Base-by-base conservation (phyloP, 2,797 vertebrate genomes). In the Falco naumanni region DNA sequence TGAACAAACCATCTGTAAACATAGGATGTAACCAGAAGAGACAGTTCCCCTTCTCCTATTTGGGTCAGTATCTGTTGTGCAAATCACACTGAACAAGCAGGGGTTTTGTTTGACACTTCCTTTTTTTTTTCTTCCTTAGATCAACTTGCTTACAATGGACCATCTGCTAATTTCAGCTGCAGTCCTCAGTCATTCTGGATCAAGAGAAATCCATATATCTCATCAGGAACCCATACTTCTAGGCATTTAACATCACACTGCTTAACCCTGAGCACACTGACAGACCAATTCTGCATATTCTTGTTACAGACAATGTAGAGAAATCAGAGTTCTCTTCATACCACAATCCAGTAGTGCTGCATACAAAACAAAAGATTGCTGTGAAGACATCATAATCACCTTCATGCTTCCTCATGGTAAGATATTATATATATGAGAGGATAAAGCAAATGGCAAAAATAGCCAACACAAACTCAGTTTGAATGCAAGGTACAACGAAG, bases 341-440 rank as follows among this genome's bases (percentile, higher is more conserved):
- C 28, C 48, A 80, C 43, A 69, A 20, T 48, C 50, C 37, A 84
- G 68, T 24, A 83, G 26, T 22, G 66, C 59, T 61, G 37, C 64
- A 91, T 51, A 71, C 80, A 85, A 94, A 65, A 4, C 64, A 69
- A 88, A 69, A 69, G 37, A 53, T 74, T 76, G 70, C 75, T 92
- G 75, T 51, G 50, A 94, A 56, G 87, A 75, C 37, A 54, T n/a
- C 26, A 15, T 47, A 54, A 92, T 87, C 51, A 71, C 47, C 21
- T 81, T 65, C 54, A 54, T n/a, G 72, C 37, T 82, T 15, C 70
- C 64, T 50, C n/a, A 13, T 45, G 34, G 65, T 5, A 71, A 19
- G 29, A 25, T 48, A 54, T 65, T 85, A 47, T 13, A 84, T 61
- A 34, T 50, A 25, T 2, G 18, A 71, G 51, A 78, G 59, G 50